Base-by-base conservation (phyloP, 2,113 vertebrate species). In the Sula dactylatra region DNA sequence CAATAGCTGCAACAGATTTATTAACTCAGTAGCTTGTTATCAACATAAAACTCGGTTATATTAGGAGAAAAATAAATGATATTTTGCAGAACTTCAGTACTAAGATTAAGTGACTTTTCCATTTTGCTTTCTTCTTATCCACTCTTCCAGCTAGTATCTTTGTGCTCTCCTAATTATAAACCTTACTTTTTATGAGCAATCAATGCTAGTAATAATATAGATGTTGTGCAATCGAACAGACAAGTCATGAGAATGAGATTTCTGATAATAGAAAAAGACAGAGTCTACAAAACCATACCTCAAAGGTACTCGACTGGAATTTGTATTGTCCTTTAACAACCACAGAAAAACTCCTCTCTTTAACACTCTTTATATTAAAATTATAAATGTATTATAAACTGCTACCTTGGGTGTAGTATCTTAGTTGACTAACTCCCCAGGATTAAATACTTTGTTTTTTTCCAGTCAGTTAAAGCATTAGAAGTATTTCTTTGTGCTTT, bases 21-120 rank as follows among this genome's bases (percentile, higher is more conserved):
- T 97, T 97, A 98, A 97, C 97, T 97, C 86, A 45, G 90, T 54
- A 84, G 84, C 95, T 97, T 94, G 86, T 95, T 97, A 98, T 96
- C 95, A 97, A 92, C 90, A 92, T 66, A 91, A 94, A 98, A 94
- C 87, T 97, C 92, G 61, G 95, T 95, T 96, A 66, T 73, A 92
- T 17, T 90, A 95, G 79, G n/a, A 71, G 91, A 96, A 97, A 97
- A 97, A 97, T 64, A 97, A 97, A 97, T 90, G 85, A 72, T 77
- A 96, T 93, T 98, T 96, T 96, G 95, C 74, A 96, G 90, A 96
- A 97, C 71, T 94, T 64, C 86, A 97, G 40, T n/a, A 87, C 88
- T 86, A 86, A 97, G 93, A 98, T 97, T 95, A 96, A 98, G 86
- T 95, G 94, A 97, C 96, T 97, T 96, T 96, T 95, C 69, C 79